These are phyloP conservation scores for Nipponacmea schrenckii DNA, from an alignment of 2,888 invertebrate species.

Conservation along the genomic window DNA sequence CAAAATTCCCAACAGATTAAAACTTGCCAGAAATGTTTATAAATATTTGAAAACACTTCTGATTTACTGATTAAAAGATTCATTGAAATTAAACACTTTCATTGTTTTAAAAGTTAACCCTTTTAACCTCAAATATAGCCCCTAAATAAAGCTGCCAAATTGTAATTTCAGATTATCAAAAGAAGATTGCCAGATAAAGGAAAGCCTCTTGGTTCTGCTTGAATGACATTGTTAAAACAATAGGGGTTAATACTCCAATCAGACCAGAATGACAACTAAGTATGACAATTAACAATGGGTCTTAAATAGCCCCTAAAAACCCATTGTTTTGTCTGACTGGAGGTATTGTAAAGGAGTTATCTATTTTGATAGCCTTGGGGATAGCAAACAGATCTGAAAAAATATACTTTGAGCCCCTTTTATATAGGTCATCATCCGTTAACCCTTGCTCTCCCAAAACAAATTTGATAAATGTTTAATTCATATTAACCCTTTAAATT, in stretches of 20 bases:
- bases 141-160: conserved; percentile 1
- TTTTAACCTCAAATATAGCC: too few species aligned
- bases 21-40: too few species aligned
- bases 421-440: too few species aligned
- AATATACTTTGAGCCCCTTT: too few species aligned
- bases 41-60: too few species aligned
- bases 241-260: conserved; percentile 1
- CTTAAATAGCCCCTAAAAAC: conserved; percentile 1
- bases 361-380: background rate
- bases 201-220: background rate
- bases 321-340: background rate
- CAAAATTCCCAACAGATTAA: too few species aligned
- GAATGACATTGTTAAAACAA: background rate
- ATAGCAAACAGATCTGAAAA: background rate
- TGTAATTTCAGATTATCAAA: conserved; percentile 1
- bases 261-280: background rate
- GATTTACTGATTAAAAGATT: too few species aligned
- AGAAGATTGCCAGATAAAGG: background rate
- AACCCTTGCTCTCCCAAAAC: too few species aligned
- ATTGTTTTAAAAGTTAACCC: too few species aligned
- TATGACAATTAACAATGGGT: background rate
- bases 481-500: too few species aligned
- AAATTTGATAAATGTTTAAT: too few species aligned
- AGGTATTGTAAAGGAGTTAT: background rate
- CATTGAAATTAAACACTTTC: too few species aligned